Evolutionary conservation across 2,113 vertebrate genomes (phyloP).

Genomic region (Zeus faber): DNA sequence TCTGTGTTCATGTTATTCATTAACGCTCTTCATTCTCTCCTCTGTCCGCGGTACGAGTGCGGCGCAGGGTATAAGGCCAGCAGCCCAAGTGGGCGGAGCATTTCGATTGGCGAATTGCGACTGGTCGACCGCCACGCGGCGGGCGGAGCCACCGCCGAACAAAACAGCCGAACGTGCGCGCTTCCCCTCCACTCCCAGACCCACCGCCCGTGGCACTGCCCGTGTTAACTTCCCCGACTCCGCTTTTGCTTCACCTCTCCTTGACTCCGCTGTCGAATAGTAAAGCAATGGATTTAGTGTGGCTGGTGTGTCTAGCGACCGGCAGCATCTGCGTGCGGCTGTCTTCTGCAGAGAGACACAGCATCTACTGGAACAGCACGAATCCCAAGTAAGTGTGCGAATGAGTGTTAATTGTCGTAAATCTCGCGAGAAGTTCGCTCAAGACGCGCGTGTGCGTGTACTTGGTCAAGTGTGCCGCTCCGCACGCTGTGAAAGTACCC

Average conservation of each 20-base stretch:
- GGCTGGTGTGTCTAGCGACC: constrained; percentile 53
- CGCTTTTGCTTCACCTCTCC: neutral
- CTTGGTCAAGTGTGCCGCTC: neutral
- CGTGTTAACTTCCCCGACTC: rapidly evolving
- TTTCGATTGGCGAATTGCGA: no score
- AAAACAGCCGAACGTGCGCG: constrained; percentile 44
- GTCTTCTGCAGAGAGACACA: constrained; percentile 72
- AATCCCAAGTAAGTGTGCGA: constrained; percentile 69
- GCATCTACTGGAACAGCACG: constrained; percentile 77
- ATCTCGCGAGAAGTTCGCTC: neutral
- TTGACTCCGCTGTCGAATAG: constrained; percentile 21
- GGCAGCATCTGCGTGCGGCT: constrained; percentile 60
- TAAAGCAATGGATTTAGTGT: constrained; percentile 68
- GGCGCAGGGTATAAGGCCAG: no score
- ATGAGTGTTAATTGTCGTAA: neutral
- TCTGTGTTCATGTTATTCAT: no score
- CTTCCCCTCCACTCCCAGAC: constrained; percentile 17
- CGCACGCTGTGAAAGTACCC: neutral
- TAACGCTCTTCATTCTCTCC: no score
- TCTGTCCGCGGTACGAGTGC: no score
- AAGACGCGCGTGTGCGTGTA: neutral
- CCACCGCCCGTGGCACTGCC: neutral
- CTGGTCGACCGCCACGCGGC: constrained; percentile 3
- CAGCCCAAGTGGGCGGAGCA: no score
- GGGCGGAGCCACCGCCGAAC: constrained; percentile 30